Conservation (phyloP, 2,888 invertebrate species). For the Conistra vaccinii region DNA sequence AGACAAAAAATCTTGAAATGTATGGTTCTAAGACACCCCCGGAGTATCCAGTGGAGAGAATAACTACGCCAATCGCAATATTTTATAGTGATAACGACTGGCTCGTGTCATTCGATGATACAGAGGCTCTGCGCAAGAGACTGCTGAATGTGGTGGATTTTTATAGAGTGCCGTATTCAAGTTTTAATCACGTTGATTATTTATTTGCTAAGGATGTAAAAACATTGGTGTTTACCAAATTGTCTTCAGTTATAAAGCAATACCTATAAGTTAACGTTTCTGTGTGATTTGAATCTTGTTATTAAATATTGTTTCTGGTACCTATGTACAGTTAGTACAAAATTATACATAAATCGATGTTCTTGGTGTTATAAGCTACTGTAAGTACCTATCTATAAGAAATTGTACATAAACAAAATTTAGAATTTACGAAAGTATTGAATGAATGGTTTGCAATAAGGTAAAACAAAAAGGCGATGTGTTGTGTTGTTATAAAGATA, state of each 20-base stretch:
- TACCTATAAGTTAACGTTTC: background rate
- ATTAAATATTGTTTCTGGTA: background rate
- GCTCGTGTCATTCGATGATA: conserved; percentile 50
- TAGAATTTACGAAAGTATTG: background rate
- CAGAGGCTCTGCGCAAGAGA: conserved; percentile 36
- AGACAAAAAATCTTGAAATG: conserved; percentile 35
- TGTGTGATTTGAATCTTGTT: conserved; percentile 3
- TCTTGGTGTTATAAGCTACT: background rate
- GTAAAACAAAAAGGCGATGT: background rate
- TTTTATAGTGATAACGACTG: conserved; percentile 68
- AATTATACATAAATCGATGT: background rate
- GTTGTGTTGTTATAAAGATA: background rate
- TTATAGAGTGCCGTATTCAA: conserved; percentile 60
- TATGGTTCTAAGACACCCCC: conserved; percentile 59
- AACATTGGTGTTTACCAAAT: conserved; percentile 57
- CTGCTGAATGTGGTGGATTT: conserved; percentile 65
- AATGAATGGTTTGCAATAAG: too few species aligned
- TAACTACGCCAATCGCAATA: conserved; percentile 65
- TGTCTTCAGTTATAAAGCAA: conserved; percentile 50
- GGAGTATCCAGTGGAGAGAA: conserved; percentile 61
- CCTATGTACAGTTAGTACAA: background rate
- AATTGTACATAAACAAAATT: background rate
- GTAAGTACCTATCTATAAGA: background rate
- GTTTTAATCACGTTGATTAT: conserved; percentile 72
- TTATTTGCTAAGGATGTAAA: conserved; percentile 64